A percentile compares a stretch with the other conserved stretches of the same genome.
phyloP scores from a whole-genome alignment of 35 echinoderm and acorn worm species.

The Ophioderma brevispina region DNA sequence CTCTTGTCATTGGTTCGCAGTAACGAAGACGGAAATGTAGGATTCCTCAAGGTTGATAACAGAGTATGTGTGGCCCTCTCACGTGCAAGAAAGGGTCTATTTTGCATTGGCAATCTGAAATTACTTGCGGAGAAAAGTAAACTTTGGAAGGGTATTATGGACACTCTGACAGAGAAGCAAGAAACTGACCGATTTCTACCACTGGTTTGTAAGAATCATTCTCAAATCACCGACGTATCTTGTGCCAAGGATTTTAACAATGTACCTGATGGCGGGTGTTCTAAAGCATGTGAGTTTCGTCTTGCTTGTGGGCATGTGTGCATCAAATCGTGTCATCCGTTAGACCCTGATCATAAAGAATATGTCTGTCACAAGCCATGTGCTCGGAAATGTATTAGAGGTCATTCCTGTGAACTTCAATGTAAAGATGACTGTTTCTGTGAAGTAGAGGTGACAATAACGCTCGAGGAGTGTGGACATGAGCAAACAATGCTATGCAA shows the following conservation, averaged over 20 bases:
- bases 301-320: conserved; percentile 84
- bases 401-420: background rate
- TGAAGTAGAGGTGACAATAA: background rate
- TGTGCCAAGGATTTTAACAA: conserved; percentile 56
- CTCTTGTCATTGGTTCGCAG: conserved; percentile 82
- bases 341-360: conserved; percentile 39
- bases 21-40: conserved; percentile 80
- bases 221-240: conserved; percentile 18
- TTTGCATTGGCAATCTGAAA: conserved; percentile 84
- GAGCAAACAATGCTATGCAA: background rate
- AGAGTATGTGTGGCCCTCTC: conserved; percentile 85
- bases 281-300: conserved; percentile 37
- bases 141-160: conserved; percentile 70
- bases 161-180: background rate
- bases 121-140: conserved; percentile 63
- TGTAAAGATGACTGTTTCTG: conserved; percentile 49
- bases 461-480: conserved; percentile 1
- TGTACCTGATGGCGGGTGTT: conserved; percentile 76
- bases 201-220: conserved; percentile 72
- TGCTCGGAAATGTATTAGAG: background rate
- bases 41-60: conserved; percentile 82
- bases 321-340: conserved; percentile 59
- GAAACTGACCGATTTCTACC: conserved; percentile 31
- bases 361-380: conserved; percentile 54
- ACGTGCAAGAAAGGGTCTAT: conserved; percentile 86